Evolutionary conservation across 2,888 invertebrate genomes (phyloP).

Genomic region (Cosmopolites sordidus): DNA sequence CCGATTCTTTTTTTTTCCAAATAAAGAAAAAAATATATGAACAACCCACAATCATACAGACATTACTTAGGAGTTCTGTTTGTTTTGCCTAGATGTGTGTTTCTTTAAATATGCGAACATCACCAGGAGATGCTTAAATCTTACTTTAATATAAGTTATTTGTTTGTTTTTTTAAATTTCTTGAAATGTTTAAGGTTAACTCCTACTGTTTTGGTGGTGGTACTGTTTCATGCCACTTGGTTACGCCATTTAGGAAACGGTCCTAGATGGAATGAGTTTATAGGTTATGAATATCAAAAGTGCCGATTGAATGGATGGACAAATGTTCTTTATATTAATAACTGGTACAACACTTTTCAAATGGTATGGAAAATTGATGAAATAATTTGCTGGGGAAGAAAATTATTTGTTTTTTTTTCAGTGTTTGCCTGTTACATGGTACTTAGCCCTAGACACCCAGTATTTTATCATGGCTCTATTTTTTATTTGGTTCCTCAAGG

Average conservation of each 20-base stretch:
- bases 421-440: conserved; percentile 21
- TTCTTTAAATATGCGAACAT: too few species aligned
- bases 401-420: conserved; percentile 5
- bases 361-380: conserved; percentile 48
- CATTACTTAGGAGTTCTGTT: too few species aligned
- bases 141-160: background rate
- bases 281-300: conserved; percentile 54
- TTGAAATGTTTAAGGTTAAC: too few species aligned
- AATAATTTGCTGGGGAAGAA: background rate
- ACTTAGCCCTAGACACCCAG: conserved; percentile 21
- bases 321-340: conserved; percentile 69
- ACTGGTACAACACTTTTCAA: conserved; percentile 62
- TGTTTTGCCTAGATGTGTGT: too few species aligned
- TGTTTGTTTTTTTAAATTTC: conserved; percentile 37
- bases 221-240: conserved; percentile 71
- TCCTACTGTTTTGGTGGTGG: conserved; percentile 68
- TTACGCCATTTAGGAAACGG: conserved; percentile 66
- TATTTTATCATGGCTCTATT: conserved; percentile 14
- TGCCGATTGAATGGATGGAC: conserved; percentile 69
- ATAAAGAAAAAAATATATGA: too few species aligned
- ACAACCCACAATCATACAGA: too few species aligned
- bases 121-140: too few species aligned
- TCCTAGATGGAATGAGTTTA: conserved; percentile 66
- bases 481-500: conserved; percentile 19
- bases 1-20: too few species aligned